Conservation (phyloP, 2,797 vertebrate genomes). For the Sternotherus odoratus region DNA sequence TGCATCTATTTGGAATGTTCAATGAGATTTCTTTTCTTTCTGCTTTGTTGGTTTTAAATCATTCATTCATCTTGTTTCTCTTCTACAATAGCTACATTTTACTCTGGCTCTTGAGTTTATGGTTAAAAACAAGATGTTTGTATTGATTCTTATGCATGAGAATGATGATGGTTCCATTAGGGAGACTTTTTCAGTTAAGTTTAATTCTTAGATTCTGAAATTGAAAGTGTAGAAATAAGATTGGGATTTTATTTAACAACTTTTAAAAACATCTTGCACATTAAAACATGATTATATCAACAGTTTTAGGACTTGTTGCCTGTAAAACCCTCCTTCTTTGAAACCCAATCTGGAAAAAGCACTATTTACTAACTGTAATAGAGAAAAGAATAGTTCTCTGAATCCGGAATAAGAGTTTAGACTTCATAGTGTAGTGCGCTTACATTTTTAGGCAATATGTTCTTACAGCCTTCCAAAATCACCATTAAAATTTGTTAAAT, state of each 20-base stretch:
- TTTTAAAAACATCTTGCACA: neutral
- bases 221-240: neutral
- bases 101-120: constrained; percentile 24
- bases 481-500: neutral
- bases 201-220: neutral
- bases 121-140: neutral
- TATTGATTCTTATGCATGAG: constrained; percentile 1
- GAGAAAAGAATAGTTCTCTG: neutral
- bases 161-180: neutral
- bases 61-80: constrained; percentile 47
- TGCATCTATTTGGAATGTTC: constrained; percentile 27
- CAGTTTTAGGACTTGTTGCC: neutral
- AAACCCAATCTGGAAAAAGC: neutral
- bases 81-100: constrained; percentile 48
- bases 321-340: neutral
- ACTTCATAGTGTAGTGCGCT: neutral
- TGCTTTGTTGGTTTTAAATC: constrained; percentile 52
- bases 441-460: neutral
- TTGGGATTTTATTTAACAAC: neutral
- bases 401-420: neutral
- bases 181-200: neutral
- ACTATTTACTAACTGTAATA: neutral
- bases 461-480: neutral
- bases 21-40: constrained; percentile 1
- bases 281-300: neutral